Conservation (phyloP, 1,140 invertebrate species). For the Zelostemma sp. region DNA sequence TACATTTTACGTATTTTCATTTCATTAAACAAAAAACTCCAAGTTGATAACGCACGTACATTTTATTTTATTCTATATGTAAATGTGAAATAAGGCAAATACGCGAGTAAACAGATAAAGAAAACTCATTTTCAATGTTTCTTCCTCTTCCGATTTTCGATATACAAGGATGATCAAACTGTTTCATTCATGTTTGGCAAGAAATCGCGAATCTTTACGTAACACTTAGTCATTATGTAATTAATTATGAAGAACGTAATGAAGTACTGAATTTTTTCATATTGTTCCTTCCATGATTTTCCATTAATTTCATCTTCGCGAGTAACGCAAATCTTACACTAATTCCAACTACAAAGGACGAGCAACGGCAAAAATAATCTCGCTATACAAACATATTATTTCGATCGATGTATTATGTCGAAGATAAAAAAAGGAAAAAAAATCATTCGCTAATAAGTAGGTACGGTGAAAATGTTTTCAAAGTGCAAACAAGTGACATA, state of each 20-base stretch:
- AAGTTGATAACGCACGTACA: no score
- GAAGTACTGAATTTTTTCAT: no score
- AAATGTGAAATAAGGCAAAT: no score
- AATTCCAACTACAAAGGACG: neutral
- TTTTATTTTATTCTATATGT: no score
- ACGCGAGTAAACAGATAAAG: no score
- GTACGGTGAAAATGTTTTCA: neutral
- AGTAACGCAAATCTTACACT: neutral
- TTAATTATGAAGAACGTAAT: neutral
- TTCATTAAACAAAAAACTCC: no score
- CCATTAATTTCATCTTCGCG: slow-evolving; percentile 1
- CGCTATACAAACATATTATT: neutral
- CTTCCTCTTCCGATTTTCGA: no score
- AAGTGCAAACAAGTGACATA: no score
- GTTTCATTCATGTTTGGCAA: neutral
- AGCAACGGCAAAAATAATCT: neutral
- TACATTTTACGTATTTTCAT: no score
- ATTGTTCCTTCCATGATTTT: neutral
- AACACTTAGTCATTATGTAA: neutral
- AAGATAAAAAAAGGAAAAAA: neutral
- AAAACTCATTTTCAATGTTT: neutral
- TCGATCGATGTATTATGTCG: slow-evolving; percentile 3
- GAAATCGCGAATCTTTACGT: neutral
- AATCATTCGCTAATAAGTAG: neutral
- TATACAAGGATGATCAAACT: no score